Conservation (phyloP, 2,113 vertebrate genomes). For the Actenoides lindsayi region DNA sequence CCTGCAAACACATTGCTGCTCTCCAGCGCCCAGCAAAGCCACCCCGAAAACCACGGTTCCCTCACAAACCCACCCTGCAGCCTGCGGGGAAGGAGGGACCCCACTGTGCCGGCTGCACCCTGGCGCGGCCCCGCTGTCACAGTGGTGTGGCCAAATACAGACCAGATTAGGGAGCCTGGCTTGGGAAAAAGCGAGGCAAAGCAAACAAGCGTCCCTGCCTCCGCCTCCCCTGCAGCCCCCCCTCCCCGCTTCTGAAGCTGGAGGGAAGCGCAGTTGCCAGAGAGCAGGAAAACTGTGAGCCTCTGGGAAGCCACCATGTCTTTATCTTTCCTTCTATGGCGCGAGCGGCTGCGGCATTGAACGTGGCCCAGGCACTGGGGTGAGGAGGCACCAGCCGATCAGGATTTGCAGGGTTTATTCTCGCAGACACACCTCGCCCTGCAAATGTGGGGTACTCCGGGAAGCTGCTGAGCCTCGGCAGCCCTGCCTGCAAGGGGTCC, state of each 20-base stretch:
- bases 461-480: background rate
- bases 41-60: fast-evolving
- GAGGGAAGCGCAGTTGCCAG: slow-evolving; percentile 6
- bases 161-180: background rate
- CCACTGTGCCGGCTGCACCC: background rate
- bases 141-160: background rate
- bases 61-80: background rate
- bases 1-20: background rate
- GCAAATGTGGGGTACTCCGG: fast-evolving
- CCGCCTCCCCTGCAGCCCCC: slow-evolving; percentile 2
- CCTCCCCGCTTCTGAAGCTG: background rate
- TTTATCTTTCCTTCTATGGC: slow-evolving; percentile 64
- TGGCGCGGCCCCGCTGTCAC: background rate
- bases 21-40: background rate
- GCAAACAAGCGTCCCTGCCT: background rate
- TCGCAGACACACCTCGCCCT: background rate
- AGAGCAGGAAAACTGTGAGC: background rate
- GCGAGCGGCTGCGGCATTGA: background rate
- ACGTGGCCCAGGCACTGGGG: background rate
- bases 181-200: background rate
- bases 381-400: background rate
- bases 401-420: background rate
- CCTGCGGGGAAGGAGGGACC: background rate
- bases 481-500: background rate
- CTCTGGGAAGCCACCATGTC: background rate